Conservation (phyloP, 2,888 invertebrate species). For the Criorhina ranunculi region DNA sequence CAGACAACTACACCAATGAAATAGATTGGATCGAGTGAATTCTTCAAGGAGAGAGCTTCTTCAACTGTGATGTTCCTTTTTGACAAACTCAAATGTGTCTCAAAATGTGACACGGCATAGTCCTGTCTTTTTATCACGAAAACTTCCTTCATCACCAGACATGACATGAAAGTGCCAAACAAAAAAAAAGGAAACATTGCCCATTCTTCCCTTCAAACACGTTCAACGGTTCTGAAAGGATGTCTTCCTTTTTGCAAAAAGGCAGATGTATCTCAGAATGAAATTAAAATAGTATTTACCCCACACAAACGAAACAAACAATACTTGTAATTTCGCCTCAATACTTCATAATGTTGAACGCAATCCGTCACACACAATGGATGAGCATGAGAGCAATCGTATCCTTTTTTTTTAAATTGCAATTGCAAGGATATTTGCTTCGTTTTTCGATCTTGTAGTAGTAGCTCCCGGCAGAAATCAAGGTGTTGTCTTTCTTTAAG, state of each 20-base stretch:
- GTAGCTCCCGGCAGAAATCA: constrained; percentile 12
- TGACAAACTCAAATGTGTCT: too few relatives aligned
- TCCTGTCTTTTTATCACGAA: too few relatives aligned
- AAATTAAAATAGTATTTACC: constrained; percentile 33
- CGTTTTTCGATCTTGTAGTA: constrained; percentile 11
- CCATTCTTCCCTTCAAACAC: neutral
- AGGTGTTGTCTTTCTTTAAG: constrained; percentile 23
- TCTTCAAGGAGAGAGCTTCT: too few relatives aligned
- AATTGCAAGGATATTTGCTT: constrained; percentile 28
- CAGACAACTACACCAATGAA: too few relatives aligned
- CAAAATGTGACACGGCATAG: too few relatives aligned
- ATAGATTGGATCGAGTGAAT: too few relatives aligned
- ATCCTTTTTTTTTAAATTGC: constrained; percentile 44
- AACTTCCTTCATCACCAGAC: neutral
- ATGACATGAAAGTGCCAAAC: constrained; percentile 12
- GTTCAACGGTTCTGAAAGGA: constrained; percentile 5
- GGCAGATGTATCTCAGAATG: constrained; percentile 52
- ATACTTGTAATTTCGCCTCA: constrained; percentile 35
- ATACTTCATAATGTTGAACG: constrained; percentile 46
- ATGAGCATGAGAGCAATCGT: constrained; percentile 27
- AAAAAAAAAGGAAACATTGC: constrained; percentile 2
- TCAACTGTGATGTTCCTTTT: too few relatives aligned
- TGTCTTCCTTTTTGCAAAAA: constrained; percentile 13
- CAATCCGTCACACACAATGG: constrained; percentile 57
- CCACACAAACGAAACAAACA: constrained; percentile 14